Percentiles rank a stretch among this genome's conserved stretches.
Conservation (phyloP, 2,113 vertebrate genomes). For the Podarcis muralis region DNA sequence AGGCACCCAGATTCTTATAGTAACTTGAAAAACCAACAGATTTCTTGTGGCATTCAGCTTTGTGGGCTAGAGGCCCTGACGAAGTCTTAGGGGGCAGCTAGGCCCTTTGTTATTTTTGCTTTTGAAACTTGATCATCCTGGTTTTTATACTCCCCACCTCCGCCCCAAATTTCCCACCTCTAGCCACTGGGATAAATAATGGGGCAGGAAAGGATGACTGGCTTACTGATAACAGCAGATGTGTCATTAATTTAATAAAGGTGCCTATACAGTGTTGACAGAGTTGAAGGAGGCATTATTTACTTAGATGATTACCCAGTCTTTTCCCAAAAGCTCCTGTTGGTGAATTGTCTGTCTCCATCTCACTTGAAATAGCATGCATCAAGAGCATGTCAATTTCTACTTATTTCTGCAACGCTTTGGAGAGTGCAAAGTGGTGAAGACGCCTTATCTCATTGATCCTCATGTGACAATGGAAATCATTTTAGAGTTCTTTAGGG, state of each 20-base stretch:
- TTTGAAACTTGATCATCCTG: background rate
- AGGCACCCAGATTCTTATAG: background rate
- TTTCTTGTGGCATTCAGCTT: background rate
- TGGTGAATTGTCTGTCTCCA: background rate
- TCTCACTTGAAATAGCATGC: background rate
- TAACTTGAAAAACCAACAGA: background rate
- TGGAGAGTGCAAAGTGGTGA: background rate
- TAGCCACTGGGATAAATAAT: background rate
- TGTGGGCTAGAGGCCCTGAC: background rate
- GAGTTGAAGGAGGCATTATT: background rate
- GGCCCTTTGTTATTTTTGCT: background rate
- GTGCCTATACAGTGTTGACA: background rate
- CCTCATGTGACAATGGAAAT: slow-evolving; percentile 18
- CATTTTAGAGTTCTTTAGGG: background rate
- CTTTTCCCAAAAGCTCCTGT: background rate
- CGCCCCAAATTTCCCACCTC: background rate
- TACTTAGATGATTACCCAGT: background rate
- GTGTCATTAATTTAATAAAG: background rate
- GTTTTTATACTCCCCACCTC: background rate
- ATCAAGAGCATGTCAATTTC: background rate
- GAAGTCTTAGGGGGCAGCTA: background rate
- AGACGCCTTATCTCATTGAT: slow-evolving; percentile 16
- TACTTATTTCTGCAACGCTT: background rate
- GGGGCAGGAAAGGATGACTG: background rate
- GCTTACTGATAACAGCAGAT: background rate